Percentiles rank a stretch among this genome's conserved stretches.
Evolutionary conservation across 1,140 invertebrate species (phyloP).

Genomic region (Zaprionus vittiger): DNA sequence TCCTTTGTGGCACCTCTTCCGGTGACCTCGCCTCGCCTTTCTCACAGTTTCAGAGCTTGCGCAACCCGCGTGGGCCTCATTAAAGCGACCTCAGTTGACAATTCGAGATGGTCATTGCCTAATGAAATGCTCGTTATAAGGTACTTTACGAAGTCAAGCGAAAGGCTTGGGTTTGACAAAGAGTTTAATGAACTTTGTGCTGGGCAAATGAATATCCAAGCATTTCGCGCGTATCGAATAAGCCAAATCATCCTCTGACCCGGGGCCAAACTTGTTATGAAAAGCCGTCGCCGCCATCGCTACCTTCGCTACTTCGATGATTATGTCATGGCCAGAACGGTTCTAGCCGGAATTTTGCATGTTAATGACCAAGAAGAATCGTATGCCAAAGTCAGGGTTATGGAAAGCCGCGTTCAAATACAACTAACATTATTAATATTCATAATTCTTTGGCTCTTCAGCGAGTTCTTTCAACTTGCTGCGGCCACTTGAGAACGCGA

Average conservation of each 20-base stretch:
- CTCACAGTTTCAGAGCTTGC: conserved; percentile 44
- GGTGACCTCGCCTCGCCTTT: conserved; percentile 30
- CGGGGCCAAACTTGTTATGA: conserved; percentile 69
- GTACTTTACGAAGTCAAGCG: conserved; percentile 44
- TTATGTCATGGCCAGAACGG: conserved; percentile 65
- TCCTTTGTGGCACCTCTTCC: background rate
- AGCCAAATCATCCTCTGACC: conserved; percentile 71
- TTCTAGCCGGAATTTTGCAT: conserved; percentile 32
- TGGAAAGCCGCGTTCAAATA: conserved; percentile 11
- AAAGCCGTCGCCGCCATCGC: conserved; percentile 32
- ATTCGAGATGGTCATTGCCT: conserved; percentile 48
- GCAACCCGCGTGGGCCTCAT: conserved; percentile 58
- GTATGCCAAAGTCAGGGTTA: conserved; percentile 50
- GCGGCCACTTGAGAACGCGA: conserved; percentile 38
- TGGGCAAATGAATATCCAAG: conserved; percentile 45
- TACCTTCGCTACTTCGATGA: conserved; percentile 22
- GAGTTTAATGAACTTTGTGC: conserved; percentile 73
- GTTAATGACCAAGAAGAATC: conserved; percentile 60
- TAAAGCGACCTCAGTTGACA: conserved; percentile 69
- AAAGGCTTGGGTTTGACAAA: conserved; percentile 51
- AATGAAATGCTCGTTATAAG: conserved; percentile 51
- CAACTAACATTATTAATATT: conserved; percentile 33
- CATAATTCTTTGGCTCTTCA: conserved; percentile 53
- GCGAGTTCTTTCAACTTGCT: conserved; percentile 59
- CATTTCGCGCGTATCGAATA: conserved; percentile 59